Evolutionary conservation across 2,888 invertebrate genomes (phyloP).

Genomic region (Torymus texanus): DNA sequence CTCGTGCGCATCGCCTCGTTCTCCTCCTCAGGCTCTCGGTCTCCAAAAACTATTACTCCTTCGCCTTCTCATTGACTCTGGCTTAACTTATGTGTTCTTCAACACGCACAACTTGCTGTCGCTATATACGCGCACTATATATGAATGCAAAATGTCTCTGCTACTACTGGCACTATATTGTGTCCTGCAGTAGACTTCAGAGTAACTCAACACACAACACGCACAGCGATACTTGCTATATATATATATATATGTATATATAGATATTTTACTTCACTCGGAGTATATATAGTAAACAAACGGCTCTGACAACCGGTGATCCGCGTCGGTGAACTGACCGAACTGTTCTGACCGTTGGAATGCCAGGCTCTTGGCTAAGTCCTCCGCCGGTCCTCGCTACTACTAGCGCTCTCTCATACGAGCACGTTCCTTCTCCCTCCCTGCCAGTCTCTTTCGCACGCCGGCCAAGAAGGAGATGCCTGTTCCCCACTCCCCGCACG

Average conservation of each 20-base stretch:
- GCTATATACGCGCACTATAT: too few relatives aligned
- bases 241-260: too few relatives aligned
- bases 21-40: neutral
- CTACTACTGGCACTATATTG: too few relatives aligned
- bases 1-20: constrained; percentile 6
- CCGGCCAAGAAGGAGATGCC: constrained; percentile 45
- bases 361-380: constrained; percentile 71
- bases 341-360: constrained; percentile 71
- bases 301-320: constrained; percentile 55
- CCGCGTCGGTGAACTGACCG: constrained; percentile 68
- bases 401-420: too few relatives aligned
- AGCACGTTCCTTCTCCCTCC: constrained; percentile 44
- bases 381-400: constrained; percentile 61
- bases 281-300: too few relatives aligned
- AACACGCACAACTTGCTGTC: neutral
- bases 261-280: too few relatives aligned
- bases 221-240: too few relatives aligned
- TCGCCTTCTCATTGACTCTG: constrained; percentile 1
- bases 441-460: constrained; percentile 39
- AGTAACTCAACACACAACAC: too few relatives aligned
- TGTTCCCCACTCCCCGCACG: constrained; percentile 29
- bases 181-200: too few relatives aligned
- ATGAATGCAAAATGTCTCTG: too few relatives aligned
- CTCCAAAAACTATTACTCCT: neutral
- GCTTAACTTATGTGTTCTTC: constrained; percentile 13